Evolutionary conservation across 2,113 vertebrate species (phyloP).

Genomic region (Oryzias javanicus): DNA sequence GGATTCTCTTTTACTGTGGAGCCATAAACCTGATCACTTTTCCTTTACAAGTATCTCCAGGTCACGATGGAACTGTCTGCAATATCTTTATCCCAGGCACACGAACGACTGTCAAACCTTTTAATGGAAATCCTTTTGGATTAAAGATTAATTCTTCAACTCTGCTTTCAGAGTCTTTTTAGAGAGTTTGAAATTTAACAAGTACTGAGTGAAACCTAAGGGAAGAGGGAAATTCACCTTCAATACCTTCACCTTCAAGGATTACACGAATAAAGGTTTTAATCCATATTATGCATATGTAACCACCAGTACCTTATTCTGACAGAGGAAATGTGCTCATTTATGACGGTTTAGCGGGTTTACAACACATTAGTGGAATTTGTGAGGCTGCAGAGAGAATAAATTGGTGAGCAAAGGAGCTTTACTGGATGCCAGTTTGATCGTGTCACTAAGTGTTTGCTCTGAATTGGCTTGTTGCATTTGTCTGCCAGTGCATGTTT

Average conservation of each 20-base stretch:
- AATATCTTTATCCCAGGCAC: conserved; percentile 10
- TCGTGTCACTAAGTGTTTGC: conserved; percentile 31
- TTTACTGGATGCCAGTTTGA: conserved; percentile 26
- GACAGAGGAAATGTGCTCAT: conserved; percentile 7
- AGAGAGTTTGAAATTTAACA: background rate
- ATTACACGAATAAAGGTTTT: conserved; percentile 1
- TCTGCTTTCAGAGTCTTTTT: conserved; percentile 5
- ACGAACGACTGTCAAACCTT: conserved; percentile 5
- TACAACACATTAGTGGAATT: conserved; percentile 10
- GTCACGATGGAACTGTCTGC: background rate
- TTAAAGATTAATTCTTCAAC: background rate
- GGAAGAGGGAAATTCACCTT: too few species aligned
- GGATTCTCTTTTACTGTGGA: too few species aligned
- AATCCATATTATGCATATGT: conserved; percentile 1
- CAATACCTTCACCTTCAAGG: background rate
- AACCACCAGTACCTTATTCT: conserved; percentile 13
- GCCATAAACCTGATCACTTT: background rate
- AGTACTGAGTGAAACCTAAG: conserved; percentile 1
- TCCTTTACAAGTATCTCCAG: background rate
- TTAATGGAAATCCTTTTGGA: conserved; percentile 10
- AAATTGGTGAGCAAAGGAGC: conserved; percentile 17
- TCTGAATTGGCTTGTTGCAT: conserved; percentile 23
- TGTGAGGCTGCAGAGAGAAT: conserved; percentile 7
- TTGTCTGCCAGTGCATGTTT: conserved; percentile 36
- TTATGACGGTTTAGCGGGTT: conserved; percentile 21